Conservation (phyloP, 35 echinoderm and acorn worm species). For the Holothuria glaberrima region DNA sequence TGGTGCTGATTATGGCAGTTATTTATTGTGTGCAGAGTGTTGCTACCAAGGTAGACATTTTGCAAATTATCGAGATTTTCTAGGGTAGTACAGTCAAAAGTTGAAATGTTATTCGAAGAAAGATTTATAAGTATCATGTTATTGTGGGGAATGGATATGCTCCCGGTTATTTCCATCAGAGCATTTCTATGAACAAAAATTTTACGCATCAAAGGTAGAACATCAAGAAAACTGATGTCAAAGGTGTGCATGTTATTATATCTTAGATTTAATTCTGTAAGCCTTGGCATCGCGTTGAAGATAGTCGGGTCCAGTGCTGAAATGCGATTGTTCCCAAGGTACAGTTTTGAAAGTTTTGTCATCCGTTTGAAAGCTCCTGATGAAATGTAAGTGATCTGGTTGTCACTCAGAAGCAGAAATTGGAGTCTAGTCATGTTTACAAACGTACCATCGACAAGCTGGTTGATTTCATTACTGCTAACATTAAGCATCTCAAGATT, state of each 20-base stretch:
- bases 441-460: slow-evolving; percentile 29
- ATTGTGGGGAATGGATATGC: not conserved
- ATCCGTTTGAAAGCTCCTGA: slow-evolving; percentile 4
- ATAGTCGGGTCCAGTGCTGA: not conserved
- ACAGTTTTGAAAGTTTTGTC: not conserved
- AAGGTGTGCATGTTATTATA: not conserved
- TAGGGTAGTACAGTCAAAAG: not conserved
- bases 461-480: slow-evolving; percentile 28
- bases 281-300: slow-evolving; percentile 16
- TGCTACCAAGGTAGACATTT: slow-evolving; percentile 14
- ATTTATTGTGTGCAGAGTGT: not conserved
- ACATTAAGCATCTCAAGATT: slow-evolving; percentile 36
- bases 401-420: slow-evolving; percentile 54
- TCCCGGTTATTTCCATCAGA: not conserved
- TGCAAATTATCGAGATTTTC: not conserved
- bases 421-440: slow-evolving; percentile 12
- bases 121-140: not conserved
- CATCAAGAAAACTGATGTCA: not conserved
- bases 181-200: slow-evolving; percentile 31
- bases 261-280: not conserved
- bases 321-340: not conserved
- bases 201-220: not conserved
- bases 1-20: not conserved
- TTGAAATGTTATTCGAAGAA: not conserved
- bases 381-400: not conserved